A percentile compares a stretch with the other conserved stretches of the same genome.
Conservation (phyloP, 2,113 vertebrate species). For the Ciconia stormi region DNA sequence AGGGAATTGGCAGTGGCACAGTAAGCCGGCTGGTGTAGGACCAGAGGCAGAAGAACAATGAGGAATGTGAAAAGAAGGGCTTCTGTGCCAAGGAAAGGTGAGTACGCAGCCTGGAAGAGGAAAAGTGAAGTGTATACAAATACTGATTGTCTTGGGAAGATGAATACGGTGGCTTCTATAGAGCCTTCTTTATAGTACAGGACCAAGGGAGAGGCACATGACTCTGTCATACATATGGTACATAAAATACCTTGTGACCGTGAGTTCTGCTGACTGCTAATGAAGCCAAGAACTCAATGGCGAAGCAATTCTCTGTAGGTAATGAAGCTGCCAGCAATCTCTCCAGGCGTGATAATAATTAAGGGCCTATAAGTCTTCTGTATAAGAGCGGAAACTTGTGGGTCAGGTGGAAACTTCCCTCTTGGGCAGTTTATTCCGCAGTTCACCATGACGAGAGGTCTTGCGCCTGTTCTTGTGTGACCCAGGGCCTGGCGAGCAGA, state of each 20-base stretch:
- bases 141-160: neutral
- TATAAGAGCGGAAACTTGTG: neutral
- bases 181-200: neutral
- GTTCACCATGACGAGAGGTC: neutral
- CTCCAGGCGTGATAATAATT: neutral
- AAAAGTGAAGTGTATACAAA: neutral
- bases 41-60: neutral
- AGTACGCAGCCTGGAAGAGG: neutral
- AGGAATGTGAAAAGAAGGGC: neutral
- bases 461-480: neutral
- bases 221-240: neutral
- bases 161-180: neutral
- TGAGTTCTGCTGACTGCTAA: neutral
- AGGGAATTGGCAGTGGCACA: neutral
- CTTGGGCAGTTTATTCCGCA: neutral
- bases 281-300: neutral
- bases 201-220: neutral
- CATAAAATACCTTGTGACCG: neutral
- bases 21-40: neutral
- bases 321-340: neutral
- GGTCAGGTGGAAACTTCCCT: neutral
- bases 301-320: neutral
- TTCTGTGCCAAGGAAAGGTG: conserved; percentile 3
- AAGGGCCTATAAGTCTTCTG: neutral
- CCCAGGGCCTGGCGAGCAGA: neutral